Base-by-base conservation (phyloP, 2,797 vertebrate genomes). In the Muraenolepis orangiensis region DNA sequence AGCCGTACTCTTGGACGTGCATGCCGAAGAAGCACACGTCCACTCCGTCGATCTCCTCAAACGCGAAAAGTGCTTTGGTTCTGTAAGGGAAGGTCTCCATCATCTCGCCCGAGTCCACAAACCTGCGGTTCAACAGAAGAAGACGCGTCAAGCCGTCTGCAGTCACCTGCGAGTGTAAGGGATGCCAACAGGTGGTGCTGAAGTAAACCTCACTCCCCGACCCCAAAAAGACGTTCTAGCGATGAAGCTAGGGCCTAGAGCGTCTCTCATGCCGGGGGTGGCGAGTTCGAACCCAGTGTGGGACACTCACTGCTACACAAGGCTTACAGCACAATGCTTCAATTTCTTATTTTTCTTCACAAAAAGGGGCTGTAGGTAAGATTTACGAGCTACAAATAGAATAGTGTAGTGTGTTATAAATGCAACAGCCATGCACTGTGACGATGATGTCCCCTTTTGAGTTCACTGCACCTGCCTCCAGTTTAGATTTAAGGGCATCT, bases 11-110 rank as follows among this genome's bases (percentile, higher is more conserved):
- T 88, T 99, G 98, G 31, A 99, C 98, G 0, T 99, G 98, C 98
- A 99, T 99, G 78, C 98, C 98, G 2, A 99, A 99, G 93, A 99
- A 99, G 89, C 98, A 99, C 71, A 99, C 96, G 0, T 99, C 98
- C 42, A 96, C 96, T 0, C 98, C 98, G 0, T 99, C 97, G 6
- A 99, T 99, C 93, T 99, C 98, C 89, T 99, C 98, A 78, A 99
- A 99, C 0, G 98, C 98, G 87, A 99, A 99, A 89, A 99, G 96
- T 86, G 98, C 98, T 96, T 99, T 99, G 92, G 98, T 99, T 91
- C 97, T 96, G 90, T 99, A 99, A 6, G 98, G 98, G 91, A 99
- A 99, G 82, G 90, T 96, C 23, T 98, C 97, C 0, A 95, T 80
- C 98, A 99, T 99, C 85, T 99, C 98, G 0, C 96, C 96, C 20